phyloP scores from a whole-genome alignment of 2,797 vertebrate species.

The Tauraco hartlaubi region DNA sequence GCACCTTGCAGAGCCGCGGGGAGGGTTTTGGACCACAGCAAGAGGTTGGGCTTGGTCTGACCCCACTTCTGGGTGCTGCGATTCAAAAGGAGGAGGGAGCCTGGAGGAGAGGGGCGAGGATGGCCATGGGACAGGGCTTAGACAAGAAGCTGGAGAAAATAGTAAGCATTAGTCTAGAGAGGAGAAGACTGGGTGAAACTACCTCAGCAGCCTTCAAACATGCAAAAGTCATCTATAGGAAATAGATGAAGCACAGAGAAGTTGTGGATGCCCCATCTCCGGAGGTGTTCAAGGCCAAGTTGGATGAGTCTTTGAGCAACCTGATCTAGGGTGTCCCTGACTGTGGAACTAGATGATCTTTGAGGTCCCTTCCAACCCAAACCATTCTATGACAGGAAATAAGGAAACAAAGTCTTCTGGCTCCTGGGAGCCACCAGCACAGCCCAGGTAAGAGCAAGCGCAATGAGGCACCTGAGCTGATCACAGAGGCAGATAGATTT shows the following conservation, averaged over 20 bases:
- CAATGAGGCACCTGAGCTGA: neutral
- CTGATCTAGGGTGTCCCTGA: too few relatives aligned
- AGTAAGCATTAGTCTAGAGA: neutral
- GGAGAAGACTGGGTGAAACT: neutral
- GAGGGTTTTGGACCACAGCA: neutral
- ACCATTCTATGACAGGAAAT: too few relatives aligned
- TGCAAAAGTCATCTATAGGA: neutral
- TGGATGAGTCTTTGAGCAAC: too few relatives aligned
- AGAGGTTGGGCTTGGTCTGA: neutral
- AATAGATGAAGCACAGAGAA: neutral
- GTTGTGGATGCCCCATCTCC: too few relatives aligned
- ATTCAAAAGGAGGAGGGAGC: neutral
- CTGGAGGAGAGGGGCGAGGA: accelerated
- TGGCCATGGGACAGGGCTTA: neutral
- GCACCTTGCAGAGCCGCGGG: neutral
- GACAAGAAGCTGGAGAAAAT: neutral
- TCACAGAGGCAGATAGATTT: neutral
- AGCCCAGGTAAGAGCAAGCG: accelerated
- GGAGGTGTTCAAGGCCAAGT: too few relatives aligned
- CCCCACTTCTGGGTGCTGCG: neutral
- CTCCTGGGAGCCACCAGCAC: neutral
- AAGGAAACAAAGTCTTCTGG: too few relatives aligned
- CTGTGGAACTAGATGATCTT: too few relatives aligned
- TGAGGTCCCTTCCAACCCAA: too few relatives aligned
- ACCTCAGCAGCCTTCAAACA: neutral